Evolutionary conservation across 2,113 vertebrate species (phyloP), one percentile per base, ranked within the genome.

Genomic region (Peucedramus taeniatus): DNA sequence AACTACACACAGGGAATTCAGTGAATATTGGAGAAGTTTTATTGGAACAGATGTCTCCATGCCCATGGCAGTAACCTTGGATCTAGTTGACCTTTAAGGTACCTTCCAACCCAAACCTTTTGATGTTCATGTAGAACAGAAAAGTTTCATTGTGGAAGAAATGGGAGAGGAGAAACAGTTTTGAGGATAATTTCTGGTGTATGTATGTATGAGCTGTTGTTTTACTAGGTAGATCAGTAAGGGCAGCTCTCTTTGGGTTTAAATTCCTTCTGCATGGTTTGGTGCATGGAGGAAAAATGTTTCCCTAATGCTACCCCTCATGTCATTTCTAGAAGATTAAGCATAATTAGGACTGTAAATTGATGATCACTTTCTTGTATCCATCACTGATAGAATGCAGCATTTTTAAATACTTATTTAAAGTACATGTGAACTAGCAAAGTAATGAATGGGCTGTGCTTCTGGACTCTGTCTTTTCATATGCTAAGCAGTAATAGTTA

Each of bases 391-490:
- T 69, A 60, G 61, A 39, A 85, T 78, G 90, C 66, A 71, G 47
- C n/a, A 33, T 68, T 91, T 91, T 60, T 0, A 89, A 94, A 60
- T 87, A 56, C 47, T 81, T 39, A 77, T 66, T 87, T 71, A 24
- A 93, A 89, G 50, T 50, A n/a, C 24, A 23, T 59, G 16, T 76
- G 61, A 89, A 87, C 69, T 53, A 84, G 37, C 40, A 61, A 89
- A 89, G 42, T 85, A 79, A 39, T 50, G 77, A 93, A 82, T 72
- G 59, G 35, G 63, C 70, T 91, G 70, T 37, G 13, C 66, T 93
- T 83, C 90, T 95, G 93, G 96, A 93, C 94, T 87, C 92, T 51
- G 31, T 66, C 77, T 89, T 94, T 95, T 95, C 93, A 79, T 91
- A 82, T 93, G 91, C 91, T 89, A 91, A 92, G 27, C 6, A 53